Evolutionary conservation across 1,140 invertebrate species (phyloP), one percentile per base, ranked within the genome.

Genomic region (Conus betulinus): DNA sequence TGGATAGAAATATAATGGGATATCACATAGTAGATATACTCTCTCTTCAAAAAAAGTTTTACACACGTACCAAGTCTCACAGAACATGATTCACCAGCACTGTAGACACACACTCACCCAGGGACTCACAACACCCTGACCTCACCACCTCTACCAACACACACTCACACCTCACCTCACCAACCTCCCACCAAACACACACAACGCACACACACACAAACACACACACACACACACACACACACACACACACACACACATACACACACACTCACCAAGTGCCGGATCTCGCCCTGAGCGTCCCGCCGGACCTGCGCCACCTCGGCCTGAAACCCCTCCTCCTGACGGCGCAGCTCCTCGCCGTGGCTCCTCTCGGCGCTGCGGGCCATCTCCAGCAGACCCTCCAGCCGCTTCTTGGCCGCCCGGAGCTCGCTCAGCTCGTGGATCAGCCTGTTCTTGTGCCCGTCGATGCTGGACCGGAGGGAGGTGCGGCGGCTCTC

Each of bases 381-480:
- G 4, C 52, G 17, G n/a, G 89, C 87, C 23, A 57, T 25, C 17
- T 67, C 71, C 17, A 91, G 85, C 17, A 91, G 88, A 3, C 91
- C 91, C 81, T 91, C 90, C 81, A 92, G 87, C 76, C 91, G 79
- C 85, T 90, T 91, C 88, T 92, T 92, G 17, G 86, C 67, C 10
- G 55, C 71, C 52, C 89, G 84, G n/a, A 92, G 87, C 51, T 91
- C 91, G 51, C 85, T 87, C 39, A 92, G 79, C 52, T 91, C 91
- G 52, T 91, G 60, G 17, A 90, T 25, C 5, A 91, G 89, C 63
- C 89, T 87, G 8, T 55, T 74, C 79, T 89, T 90, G n/a, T 85
- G 84, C 0, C 51, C 39, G 39, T 90, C 89, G 20, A 88, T 76
- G 74, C 39, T 86, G 87, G 84, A 71, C 0, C 39, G 39, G 13